phyloP scores from a whole-genome alignment of 2,888 invertebrate genomes.

The Caenorhabditis sp. region DNA sequence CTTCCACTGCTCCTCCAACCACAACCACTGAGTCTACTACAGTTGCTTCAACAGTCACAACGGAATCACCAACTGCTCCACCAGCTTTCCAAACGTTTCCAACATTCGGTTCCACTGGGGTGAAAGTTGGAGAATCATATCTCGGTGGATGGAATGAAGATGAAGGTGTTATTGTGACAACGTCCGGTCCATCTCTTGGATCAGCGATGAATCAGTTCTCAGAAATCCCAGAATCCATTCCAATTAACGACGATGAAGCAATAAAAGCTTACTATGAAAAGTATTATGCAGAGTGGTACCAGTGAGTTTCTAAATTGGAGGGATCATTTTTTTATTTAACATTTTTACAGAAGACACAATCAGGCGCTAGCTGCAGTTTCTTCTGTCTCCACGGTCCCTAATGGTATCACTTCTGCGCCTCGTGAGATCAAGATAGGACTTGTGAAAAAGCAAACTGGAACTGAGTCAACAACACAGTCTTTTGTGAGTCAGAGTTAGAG shows the following conservation, averaged over 20 bases:
- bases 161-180: conserved; percentile 33
- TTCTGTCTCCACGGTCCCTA: conserved; percentile 1
- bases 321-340: neutral
- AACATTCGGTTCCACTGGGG: conserved; percentile 21
- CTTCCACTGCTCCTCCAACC: conserved; percentile 10
- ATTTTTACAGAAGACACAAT: conserved; percentile 53
- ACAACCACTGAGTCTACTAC: conserved; percentile 5
- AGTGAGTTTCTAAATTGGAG: conserved; percentile 30
- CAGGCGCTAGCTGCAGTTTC: conserved; percentile 18
- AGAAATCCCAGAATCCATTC: conserved; percentile 27
- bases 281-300: conserved; percentile 66
- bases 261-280: conserved; percentile 58
- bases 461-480: conserved; percentile 20
- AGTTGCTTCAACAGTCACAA: conserved; percentile 1
- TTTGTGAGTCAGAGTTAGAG: conserved; percentile 43
- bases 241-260: conserved; percentile 45
- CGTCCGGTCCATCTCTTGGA: conserved; percentile 41
- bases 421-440: conserved; percentile 59
- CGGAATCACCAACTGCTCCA: conserved; percentile 7
- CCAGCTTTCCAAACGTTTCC: conserved; percentile 20
- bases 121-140: conserved; percentile 57
- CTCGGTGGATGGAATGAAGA: conserved; percentile 68
- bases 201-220: conserved; percentile 46
- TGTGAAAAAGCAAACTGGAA: conserved; percentile 22
- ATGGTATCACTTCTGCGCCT: conserved; percentile 6